Evolutionary conservation across 2,888 invertebrate genomes (phyloP).

Genomic region (Mechanitis mazaeus): DNA sequence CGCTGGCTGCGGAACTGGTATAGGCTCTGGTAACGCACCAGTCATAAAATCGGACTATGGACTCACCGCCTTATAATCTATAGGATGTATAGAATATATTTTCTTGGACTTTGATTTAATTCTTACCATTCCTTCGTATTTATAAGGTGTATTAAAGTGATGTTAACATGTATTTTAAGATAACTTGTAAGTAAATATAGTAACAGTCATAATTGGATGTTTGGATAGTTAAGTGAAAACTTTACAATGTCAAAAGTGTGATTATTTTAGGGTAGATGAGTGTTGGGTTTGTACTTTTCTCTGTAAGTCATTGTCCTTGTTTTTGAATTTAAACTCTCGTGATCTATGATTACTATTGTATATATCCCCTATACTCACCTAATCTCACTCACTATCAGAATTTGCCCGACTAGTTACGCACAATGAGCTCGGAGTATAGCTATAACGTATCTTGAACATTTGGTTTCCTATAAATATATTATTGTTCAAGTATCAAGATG

Average conservation of each 20-base stretch:
- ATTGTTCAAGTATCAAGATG: neutral
- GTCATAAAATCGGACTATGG: conserved; percentile 92
- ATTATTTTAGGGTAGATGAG: conserved; percentile 72
- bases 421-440: too few relatives aligned
- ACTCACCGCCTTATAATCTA: conserved; percentile 83
- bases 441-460: too few relatives aligned
- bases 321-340: too few relatives aligned
- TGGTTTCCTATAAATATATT: neutral
- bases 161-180: conserved; percentile 53
- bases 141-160: conserved; percentile 71
- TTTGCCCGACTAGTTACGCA: too few relatives aligned
- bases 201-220: conserved; percentile 68
- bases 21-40: conserved; percentile 64
- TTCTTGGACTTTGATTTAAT: conserved; percentile 54
- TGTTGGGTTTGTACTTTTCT: conserved; percentile 63
- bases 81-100: conserved; percentile 68
- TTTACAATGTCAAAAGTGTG: conserved; percentile 77
- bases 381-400: too few relatives aligned
- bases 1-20: conserved; percentile 66
- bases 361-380: too few relatives aligned
- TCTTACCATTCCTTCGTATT: conserved; percentile 72
- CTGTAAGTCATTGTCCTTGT: conserved; percentile 65
- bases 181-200: conserved; percentile 63
- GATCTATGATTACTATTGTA: too few relatives aligned
- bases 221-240: conserved; percentile 70